These are phyloP conservation scores for Liodrosophila aerea DNA, from an alignment of 2,888 invertebrate genomes.

Conservation along the genomic window DNA sequence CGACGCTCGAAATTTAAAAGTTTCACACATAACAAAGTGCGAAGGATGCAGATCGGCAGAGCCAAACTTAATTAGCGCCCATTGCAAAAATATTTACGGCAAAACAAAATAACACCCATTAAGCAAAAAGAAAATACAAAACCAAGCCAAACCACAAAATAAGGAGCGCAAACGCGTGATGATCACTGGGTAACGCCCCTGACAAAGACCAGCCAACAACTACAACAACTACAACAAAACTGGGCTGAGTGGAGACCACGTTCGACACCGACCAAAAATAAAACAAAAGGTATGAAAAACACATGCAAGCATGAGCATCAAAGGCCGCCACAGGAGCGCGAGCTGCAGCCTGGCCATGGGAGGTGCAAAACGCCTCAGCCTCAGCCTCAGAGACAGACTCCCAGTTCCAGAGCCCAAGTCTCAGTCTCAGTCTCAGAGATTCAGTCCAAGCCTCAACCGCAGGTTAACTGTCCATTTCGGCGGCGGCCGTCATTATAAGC, in stretches of 20 bases:
- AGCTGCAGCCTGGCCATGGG: conserved; percentile 57
- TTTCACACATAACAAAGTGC: conserved; percentile 76
- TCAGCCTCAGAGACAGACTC: conserved; percentile 2
- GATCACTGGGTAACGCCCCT: conserved; percentile 81
- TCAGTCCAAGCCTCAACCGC: neutral
- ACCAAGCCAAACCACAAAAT: conserved; percentile 2
- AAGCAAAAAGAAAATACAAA: conserved; percentile 45
- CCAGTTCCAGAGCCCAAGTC: neutral
- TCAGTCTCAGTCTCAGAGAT: conserved; percentile 2
- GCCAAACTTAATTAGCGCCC: conserved; percentile 79
- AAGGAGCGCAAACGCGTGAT: conserved; percentile 80
- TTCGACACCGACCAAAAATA: conserved; percentile 9
- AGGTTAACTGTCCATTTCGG: conserved; percentile 57
- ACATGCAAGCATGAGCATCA: conserved; percentile 44
- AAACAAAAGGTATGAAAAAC: conserved; percentile 10
- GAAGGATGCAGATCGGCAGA: conserved; percentile 73
- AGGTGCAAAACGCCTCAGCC: conserved; percentile 71
- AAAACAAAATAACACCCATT: conserved; percentile 80
- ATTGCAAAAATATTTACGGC: conserved; percentile 78
- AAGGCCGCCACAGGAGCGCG: conserved; percentile 56
- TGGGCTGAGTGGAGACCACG: conserved; percentile 10
- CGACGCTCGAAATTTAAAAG: conserved; percentile 72
- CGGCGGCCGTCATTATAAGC: conserved; percentile 75
- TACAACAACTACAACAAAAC: neutral
- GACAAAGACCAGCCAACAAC: conserved; percentile 51